Evolutionary conservation across 2,113 vertebrate genomes (phyloP), one percentile per base, ranked within the genome.

Genomic region (Pterocles orientalis): DNA sequence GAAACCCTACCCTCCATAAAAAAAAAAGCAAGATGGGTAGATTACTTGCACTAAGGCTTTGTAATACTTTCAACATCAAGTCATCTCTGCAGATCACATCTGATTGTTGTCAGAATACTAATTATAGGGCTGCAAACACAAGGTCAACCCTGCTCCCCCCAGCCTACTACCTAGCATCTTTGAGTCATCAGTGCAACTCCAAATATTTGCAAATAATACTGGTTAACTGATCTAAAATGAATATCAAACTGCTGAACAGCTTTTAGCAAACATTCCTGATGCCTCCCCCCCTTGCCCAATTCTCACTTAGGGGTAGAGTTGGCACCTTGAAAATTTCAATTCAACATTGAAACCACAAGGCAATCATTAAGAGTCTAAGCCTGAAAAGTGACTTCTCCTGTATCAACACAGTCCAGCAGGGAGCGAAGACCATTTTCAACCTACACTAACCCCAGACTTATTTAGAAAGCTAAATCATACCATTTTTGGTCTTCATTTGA

Each of bases 31-130:
- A 92, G 72, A 82, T 41, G 31, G 54, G 57, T n/a, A 93, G 82
- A 95, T 93, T 77, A 73, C 64, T 81, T 83, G 86, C n/a, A 17
- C 64, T 57, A 25, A 73, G 36, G 36, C 60, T 94, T 81, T 81
- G 36, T 65, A 90, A 95, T 90, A 47, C 69, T 95, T 93, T 70
- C 76, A 92, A 66, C 54, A 43, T 88, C 82, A 95, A 90, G 60
- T 94, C 71, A 90, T 73, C 69, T 58, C 77, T 83, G 64, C 51
- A 88, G 83, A 83, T 81, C 65, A 56, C 84, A 94, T 87, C 69
- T 94, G 84, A 94, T 87, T 87, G 76, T 45, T 77, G 89, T 72
- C 82, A 70, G 54, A 83, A 45, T 80, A 72, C 68, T 88, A 85
- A 93, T 81, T 88, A 83, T 23, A 84, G 51, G 56, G 76, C 64